Base-by-base conservation (phyloP, 2,113 vertebrate species). In the Petrocephalus microphthalmus region DNA sequence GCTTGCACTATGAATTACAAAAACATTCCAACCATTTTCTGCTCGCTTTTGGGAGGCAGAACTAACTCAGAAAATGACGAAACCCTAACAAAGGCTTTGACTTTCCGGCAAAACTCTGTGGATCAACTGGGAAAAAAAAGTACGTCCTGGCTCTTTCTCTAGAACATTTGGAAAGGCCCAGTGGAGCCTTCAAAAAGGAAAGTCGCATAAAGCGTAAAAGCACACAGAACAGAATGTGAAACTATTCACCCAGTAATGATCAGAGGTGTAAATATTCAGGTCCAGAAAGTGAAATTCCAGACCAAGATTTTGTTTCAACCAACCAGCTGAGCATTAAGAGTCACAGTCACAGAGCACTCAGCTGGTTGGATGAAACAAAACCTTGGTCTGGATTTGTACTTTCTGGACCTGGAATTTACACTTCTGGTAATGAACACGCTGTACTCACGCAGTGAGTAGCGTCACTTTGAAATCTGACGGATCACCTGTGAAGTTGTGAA, bases 101-200 rank as follows among this genome's bases (percentile, higher is more conserved):
- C 84, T 85, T 85, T 85, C 52, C 29, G 84, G 84, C 52, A 85
- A 85, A 85, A 56, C 25, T 85, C 84, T 85, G 84, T 56, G 84
- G 84, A 29, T 20, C 13, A 52, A 22, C 51, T 54, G 83, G 13
- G 10, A 5, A n/a, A 53, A 53, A 52, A 85, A 85, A 54, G 84
- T 19, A 19, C 19, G 84, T 54, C 49, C 51, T n/a, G 52, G n/a
- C 25, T 85, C 47, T 42, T 56, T 85, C 52, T 85, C 84, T 25
- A 37, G 49, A n/a, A 52, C 25, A 13, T 42, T 85, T 85, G 84
- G 52, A 85, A 54, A 33, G 29, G 51, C 84, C 15, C 51, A 54
- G 42, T 53, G 22, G 84, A 85, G 51, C n/a, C n/a, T 54, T 45
- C n/a, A 85, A 85, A 49, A 85, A 22, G 22, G 81, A 7, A 51